Evolutionary conservation across 2,888 invertebrate genomes (phyloP), one percentile per base, ranked within the genome.

Genomic region (Clanis bilineata): DNA sequence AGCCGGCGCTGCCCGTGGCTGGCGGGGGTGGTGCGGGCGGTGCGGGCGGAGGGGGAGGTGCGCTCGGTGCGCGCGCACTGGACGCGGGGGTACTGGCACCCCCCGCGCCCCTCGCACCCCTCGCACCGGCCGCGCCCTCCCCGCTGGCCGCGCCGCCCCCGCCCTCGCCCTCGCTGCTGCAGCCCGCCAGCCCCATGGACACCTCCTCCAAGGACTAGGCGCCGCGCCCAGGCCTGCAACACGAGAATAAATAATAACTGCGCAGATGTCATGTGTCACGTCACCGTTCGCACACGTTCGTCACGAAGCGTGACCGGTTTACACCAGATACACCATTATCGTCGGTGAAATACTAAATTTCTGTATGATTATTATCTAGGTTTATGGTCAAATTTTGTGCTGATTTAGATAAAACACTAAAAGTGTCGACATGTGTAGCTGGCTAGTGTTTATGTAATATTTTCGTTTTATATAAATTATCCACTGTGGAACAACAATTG

Each of bases 1-100:
- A 97, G 85, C 97, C 97, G 63, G 97, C 97, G 63, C 94, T 96
- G 82, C 97, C 96, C 0, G 84, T 93, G 1, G 93, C 93, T 63
- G 92, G 80, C 38, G 80, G 82, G 55, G 18, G 64, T 75, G 64
- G 59, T 65, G 36, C 62, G 62, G 25, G 61, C 64, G 23, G 59
- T n/a, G 32, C 62, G 45, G 32, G 67, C 60, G 4, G 68, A 71
- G 22, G 69, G 57, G 10, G 67, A 62, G 22, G 92, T 69, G 61
- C 69, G 73, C 25, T 66, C 77, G 36, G 86, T 22, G 44, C 15
- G 21, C 44, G 44, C 45, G 28, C 51, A 6, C 51, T 59, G 7
- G 68, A 65, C 21, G 66, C 65, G 25, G 61, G 62, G 25, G 62
- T 61, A 41, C 62, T 66, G 64, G 72, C 74, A 59, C 73, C 63